Evolutionary conservation across 2,797 vertebrate genomes (phyloP).

Genomic region (Myotis planiceps): DNA sequence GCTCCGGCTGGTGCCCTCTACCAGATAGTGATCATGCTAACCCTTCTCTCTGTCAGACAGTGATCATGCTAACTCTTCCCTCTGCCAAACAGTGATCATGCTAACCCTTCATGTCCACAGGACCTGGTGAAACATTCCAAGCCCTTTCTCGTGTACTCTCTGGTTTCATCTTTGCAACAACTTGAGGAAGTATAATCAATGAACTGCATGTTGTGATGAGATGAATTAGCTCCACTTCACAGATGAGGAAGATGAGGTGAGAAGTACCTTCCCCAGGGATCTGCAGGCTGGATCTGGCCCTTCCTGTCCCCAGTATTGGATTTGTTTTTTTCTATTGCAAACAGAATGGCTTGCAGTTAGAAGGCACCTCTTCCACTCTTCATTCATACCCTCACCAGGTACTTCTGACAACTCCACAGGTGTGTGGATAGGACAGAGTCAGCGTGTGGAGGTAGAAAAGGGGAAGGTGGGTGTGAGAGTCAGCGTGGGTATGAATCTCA

Average conservation of each 20-base stretch:
- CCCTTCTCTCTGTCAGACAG: no score
- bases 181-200: background rate
- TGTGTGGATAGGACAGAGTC: background rate
- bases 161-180: background rate
- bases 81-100: no score
- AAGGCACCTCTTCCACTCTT: background rate
- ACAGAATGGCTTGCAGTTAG: background rate
- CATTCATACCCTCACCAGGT: background rate
- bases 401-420: background rate
- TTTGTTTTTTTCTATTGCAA: background rate
- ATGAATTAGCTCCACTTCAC: background rate
- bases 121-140: background rate
- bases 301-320: background rate
- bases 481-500: background rate
- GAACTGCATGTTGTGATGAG: background rate
- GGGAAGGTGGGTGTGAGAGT: accelerated
- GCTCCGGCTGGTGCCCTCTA: background rate
- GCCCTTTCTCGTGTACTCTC: background rate
- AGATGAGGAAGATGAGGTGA: background rate
- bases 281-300: background rate
- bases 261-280: background rate
- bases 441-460: accelerated
- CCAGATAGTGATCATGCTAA: no score
- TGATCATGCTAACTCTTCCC: no score
- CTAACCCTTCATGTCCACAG: background rate